A percentile compares a stretch with the other conserved stretches of the same genome.
Evolutionary conservation across 2,113 vertebrate genomes (phyloP).

Genomic region (Scolopax mira): DNA sequence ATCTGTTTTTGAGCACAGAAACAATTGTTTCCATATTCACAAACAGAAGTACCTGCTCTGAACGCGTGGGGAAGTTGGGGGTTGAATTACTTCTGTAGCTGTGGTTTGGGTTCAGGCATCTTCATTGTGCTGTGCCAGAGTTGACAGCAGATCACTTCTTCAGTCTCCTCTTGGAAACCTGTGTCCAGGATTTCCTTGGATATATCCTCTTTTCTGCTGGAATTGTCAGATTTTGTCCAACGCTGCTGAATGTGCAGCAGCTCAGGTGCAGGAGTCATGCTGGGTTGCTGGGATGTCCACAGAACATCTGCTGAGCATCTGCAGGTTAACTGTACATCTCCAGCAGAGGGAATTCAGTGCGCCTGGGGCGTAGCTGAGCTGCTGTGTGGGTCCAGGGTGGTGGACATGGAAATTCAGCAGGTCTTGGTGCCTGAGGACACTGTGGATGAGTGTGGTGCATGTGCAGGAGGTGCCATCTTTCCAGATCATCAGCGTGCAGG

Average conservation of each 20-base stretch:
- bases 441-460: accelerated
- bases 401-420: not conserved
- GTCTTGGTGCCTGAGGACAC: not conserved
- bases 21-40: not conserved
- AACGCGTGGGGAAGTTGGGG: not conserved
- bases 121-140: not conserved
- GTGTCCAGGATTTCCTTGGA: not conserved
- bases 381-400: not conserved
- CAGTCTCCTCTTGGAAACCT: not conserved
- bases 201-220: not conserved
- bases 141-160: not conserved
- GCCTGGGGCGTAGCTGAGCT: not conserved
- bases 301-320: not conserved
- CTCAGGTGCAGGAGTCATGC: not conserved
- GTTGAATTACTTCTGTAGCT: not conserved
- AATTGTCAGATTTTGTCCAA: not conserved
- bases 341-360: not conserved
- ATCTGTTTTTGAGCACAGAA: not conserved
- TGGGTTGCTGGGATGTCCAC: not conserved
- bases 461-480: not conserved
- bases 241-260: not conserved
- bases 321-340: not conserved
- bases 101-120: not conserved
- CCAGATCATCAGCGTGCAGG: not conserved
- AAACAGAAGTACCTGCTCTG: not conserved